A percentile compares a stretch with the other conserved stretches of the same genome.
Conservation (phyloP, 2,113 vertebrate species). For the Poecilia latipinna region DNA sequence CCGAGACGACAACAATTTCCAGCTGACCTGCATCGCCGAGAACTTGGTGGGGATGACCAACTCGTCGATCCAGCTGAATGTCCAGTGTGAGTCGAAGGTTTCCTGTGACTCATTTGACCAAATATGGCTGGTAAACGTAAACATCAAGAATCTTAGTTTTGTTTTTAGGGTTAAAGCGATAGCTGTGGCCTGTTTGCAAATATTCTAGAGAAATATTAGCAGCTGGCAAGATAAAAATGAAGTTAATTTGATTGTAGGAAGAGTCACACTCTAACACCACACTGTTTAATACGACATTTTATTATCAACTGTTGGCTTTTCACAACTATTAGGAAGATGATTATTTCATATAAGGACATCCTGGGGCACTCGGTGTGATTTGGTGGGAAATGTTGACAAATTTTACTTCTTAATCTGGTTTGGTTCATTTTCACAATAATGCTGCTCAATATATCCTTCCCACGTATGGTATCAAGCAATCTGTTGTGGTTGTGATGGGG, state of each 20-base stretch:
- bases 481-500: too few species aligned
- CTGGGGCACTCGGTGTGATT: too few species aligned
- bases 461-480: too few species aligned
- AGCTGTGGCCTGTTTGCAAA: neutral
- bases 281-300: too few species aligned
- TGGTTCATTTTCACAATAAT: too few species aligned
- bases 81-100: slow-evolving; percentile 88
- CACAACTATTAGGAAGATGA: neutral
- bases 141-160: neutral
- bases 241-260: neutral
- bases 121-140: neutral
- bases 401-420: too few species aligned
- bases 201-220: neutral
- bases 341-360: neutral
- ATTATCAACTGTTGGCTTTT: neutral
- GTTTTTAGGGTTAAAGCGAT: neutral
- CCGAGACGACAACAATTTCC: slow-evolving; percentile 92
- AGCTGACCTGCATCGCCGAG: slow-evolving; percentile 94
- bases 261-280: neutral
- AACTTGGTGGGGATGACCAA: slow-evolving; percentile 98
- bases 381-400: too few species aligned
- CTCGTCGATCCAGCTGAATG: slow-evolving; percentile 90
- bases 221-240: neutral
- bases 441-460: too few species aligned
- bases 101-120: neutral